Conservation (phyloP, 2,113 vertebrate genomes). For the Cyprinus carpio region DNA sequence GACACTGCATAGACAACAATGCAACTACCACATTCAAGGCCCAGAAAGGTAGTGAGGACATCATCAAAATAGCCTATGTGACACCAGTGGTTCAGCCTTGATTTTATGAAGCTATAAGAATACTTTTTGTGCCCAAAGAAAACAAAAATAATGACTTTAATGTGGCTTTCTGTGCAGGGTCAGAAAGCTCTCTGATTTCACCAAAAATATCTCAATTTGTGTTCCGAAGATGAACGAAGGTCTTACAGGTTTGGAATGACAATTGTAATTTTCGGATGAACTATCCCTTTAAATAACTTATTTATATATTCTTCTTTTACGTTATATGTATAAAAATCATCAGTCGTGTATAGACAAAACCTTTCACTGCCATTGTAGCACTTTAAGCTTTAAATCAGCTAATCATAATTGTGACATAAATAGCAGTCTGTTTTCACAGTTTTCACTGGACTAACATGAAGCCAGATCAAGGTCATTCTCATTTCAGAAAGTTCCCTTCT, state of each 20-base stretch:
- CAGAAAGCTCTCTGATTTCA: too few species aligned
- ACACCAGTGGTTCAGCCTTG: too few species aligned
- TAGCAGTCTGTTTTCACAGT: neutral
- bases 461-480: constrained; percentile 55
- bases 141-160: too few species aligned
- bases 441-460: constrained; percentile 19
- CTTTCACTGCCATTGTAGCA: neutral
- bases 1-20: too few species aligned
- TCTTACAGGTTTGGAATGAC: neutral
- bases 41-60: too few species aligned
- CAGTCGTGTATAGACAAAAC: neutral
- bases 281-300: neutral
- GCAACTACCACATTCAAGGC: too few species aligned
- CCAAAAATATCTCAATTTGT: neutral
- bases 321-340: neutral
- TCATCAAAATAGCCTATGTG: too few species aligned
- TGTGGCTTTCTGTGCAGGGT: too few species aligned
- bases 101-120: too few species aligned
- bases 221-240: neutral
- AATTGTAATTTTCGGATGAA: too few species aligned
- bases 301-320: neutral
- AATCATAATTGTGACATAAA: constrained; percentile 38
- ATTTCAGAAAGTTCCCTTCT: constrained; percentile 37
- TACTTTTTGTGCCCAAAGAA: too few species aligned
- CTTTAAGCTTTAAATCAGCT: neutral